Conservation (phyloP, 2,113 vertebrate species). For the Sprattus sprattus region DNA sequence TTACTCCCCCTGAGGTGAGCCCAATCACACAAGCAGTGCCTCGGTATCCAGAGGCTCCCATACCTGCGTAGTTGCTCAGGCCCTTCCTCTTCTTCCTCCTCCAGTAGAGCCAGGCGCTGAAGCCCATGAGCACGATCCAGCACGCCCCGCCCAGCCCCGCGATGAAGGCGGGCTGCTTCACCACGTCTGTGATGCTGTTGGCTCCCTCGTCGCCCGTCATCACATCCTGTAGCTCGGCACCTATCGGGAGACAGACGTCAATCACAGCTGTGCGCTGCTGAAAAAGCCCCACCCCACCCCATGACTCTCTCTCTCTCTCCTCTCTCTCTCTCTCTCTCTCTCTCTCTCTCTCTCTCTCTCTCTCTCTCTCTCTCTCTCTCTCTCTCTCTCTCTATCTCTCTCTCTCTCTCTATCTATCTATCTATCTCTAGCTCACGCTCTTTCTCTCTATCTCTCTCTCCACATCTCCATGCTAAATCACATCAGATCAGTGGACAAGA, state of each 20-base stretch:
- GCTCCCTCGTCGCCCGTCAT: conserved; percentile 85
- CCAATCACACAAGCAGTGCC: too few relatives aligned
- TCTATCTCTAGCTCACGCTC: background rate
- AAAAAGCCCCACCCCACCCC: too few relatives aligned
- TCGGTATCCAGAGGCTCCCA: background rate
- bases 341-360: background rate
- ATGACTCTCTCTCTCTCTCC: background rate
- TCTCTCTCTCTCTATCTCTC: too few relatives aligned
- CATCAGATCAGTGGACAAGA: conserved; percentile 34
- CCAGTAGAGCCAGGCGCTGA: conserved; percentile 97
- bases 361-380: background rate
- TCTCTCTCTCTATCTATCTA: background rate
- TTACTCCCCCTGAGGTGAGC: too few relatives aligned
- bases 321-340: background rate
- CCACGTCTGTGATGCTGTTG: conserved; percentile 93
- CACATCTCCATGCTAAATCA: conserved; percentile 32
- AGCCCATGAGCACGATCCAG: conserved; percentile 97
- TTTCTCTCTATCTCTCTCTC: background rate
- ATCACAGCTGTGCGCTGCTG: background rate
- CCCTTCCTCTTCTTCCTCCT: conserved; percentile 96
- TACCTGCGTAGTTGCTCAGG: conserved; percentile 96
- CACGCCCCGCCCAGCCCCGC: conserved; percentile 92
- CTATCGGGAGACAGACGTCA: conserved; percentile 39
- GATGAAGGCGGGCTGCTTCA: conserved; percentile 95
- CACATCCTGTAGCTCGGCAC: conserved; percentile 75